A percentile compares a stretch with the other conserved stretches of the same genome.
phyloP scores from a whole-genome alignment of 1,140 invertebrate species.

The Polypedilum vanderplanki region DNA sequence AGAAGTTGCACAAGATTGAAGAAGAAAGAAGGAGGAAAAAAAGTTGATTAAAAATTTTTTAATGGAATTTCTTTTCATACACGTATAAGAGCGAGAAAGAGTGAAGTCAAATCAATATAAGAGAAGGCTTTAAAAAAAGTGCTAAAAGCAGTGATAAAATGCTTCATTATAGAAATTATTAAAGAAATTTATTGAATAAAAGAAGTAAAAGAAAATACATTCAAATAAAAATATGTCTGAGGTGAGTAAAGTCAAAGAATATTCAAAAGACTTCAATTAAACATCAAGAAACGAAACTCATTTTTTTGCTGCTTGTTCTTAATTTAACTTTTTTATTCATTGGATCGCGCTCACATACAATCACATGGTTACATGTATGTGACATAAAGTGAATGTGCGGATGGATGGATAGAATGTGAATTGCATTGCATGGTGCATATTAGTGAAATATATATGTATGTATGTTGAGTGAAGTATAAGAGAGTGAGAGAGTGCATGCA shows the following conservation, averaged over 20 bases:
- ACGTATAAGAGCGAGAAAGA: not conserved
- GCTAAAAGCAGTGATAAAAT: not conserved
- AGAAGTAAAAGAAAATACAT: not conserved
- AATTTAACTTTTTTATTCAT: not conserved
- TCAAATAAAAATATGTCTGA: conserved; percentile 8
- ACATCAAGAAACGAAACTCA: conserved; percentile 20
- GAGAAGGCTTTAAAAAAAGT: not conserved
- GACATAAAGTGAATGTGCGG: not conserved
- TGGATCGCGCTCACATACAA: not conserved
- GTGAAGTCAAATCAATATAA: not conserved
- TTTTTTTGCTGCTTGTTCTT: not conserved
- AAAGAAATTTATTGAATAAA: no score
- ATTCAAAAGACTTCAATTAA: conserved; percentile 26
- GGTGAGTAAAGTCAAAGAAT: conserved; percentile 1
- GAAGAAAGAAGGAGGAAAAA: not conserved
- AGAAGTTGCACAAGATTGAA: not conserved
- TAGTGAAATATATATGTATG: not conserved
- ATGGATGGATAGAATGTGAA: not conserved
- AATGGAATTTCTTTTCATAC: no score
- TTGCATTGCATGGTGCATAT: not conserved
- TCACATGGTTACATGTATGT: not conserved
- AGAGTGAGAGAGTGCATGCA: not conserved
- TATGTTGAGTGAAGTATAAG: not conserved
- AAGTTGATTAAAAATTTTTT: no score
- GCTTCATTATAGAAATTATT: not conserved